Evolutionary conservation across 2,113 vertebrate genomes (phyloP).

Genomic region (Lamprotornis superbus): DNA sequence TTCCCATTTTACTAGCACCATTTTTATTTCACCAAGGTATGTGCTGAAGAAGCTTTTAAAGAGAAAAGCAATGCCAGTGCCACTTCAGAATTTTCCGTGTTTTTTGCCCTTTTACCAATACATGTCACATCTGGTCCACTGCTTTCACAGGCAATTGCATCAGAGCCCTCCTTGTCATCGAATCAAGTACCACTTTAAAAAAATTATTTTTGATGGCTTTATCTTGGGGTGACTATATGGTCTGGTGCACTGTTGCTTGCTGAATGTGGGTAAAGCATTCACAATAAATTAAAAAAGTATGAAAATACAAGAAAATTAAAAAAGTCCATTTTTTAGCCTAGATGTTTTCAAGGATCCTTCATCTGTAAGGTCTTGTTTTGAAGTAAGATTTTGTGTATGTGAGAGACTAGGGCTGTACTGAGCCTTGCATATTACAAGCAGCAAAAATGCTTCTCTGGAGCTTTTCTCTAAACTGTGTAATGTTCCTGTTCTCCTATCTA

Average conservation of each 20-base stretch:
- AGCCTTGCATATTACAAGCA: accelerated
- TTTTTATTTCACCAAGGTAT: not conserved
- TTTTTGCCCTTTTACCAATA: not conserved
- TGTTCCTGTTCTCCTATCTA: not conserved
- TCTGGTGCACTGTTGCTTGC: not conserved
- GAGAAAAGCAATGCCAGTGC: not conserved
- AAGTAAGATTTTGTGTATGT: not conserved
- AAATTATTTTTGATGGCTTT: not conserved
- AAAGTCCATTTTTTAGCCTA: not conserved
- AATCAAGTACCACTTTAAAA: not conserved
- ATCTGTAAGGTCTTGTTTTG: not conserved
- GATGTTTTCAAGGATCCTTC: not conserved
- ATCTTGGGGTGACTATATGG: not conserved
- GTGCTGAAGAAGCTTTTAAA: not conserved
- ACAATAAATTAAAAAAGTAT: not conserved
- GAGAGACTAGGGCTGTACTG: not conserved
- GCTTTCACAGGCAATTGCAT: not conserved
- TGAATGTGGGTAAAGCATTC: not conserved
- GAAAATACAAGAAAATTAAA: not conserved
- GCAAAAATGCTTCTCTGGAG: not conserved
- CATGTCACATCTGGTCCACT: not conserved
- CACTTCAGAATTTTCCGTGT: not conserved
- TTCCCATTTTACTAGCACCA: not conserved
- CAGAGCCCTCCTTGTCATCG: not conserved
- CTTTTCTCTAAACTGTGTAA: not conserved